Evolutionary conservation across 30 jellyfish, hydroid and myxozoan species (phyloP), one percentile per base, ranked within the genome.

Genomic region (Aurelia aurita): DNA sequence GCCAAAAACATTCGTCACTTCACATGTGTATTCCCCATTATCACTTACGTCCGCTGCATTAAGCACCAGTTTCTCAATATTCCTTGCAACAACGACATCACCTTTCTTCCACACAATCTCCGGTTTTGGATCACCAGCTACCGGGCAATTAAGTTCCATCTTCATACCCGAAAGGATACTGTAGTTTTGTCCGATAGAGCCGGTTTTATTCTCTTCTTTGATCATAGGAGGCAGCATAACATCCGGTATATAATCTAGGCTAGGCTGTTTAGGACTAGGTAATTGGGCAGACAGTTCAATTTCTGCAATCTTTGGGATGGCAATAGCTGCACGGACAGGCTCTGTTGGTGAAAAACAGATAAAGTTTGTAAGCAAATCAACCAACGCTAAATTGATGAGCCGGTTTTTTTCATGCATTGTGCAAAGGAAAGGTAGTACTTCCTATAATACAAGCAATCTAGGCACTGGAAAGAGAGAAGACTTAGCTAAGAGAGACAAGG

Each of bases 61-160:
- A 45, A 91, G 46, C 16, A 53, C 67, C 54, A 91, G 65, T 71
- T 78, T 59, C 29, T 85, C 97, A 12, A 47, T 69, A 45, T 72
- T 53, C 34, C 51, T 18, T 14, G 95, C 87, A 21, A 91, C 60
- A 20, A 34, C 76, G 21, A 16, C 88, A 58, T 80, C 91, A 27
- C 80, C 91, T 44, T 73, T 86, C 73, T 49, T 39, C 98, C 98
- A 91, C 25, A 78, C 86, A 19, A 91, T 73, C 16, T 57, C 80
- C 58, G 98, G 98, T 34, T 79, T 91, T 23, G 98, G 98, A 19
- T 71, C 91, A 3, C 98, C 98, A 15, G 76, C 90, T 5, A 78
- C 96, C 25, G 87, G 82, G 31, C 98, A 91, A 7, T 72, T 54
- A 69, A 91, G 67, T 22, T 27, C 74, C 58, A 91, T 69, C 35